Evolutionary conservation across 2,888 invertebrate genomes (phyloP).

Genomic region (Aporophyla nigra): DNA sequence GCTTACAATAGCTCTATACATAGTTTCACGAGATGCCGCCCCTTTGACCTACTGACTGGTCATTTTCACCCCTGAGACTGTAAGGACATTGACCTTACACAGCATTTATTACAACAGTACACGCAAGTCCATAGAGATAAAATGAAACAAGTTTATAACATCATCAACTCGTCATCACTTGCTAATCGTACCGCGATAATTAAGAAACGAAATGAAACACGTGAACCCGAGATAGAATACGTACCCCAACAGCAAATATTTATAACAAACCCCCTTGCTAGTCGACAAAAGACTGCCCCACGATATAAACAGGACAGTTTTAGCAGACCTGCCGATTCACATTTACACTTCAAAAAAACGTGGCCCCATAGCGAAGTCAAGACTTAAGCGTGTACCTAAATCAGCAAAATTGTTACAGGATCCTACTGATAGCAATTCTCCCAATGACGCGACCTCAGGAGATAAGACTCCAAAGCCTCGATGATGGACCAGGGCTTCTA

Average conservation of each 20-base stretch:
- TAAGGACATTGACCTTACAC: too few relatives aligned
- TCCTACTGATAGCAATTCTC: constrained; percentile 1
- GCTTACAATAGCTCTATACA: too few relatives aligned
- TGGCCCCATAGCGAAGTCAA: constrained; percentile 1
- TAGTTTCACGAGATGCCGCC: too few relatives aligned
- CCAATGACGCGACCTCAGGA: neutral
- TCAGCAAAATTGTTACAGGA: constrained; percentile 1
- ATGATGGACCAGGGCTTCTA: neutral
- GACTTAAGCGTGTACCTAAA: neutral
- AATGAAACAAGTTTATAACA: too few relatives aligned
- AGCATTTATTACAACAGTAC: constrained; percentile 16
- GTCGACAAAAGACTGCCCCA: neutral
- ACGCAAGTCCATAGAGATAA: too few relatives aligned
- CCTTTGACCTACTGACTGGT: too few relatives aligned
- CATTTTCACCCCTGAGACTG: too few relatives aligned
- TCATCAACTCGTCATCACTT: neutral
- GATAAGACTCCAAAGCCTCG: neutral
- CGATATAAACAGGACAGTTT: neutral
- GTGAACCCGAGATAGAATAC: neutral
- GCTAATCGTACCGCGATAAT: neutral
- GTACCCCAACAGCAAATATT: neutral
- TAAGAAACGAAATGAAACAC: neutral
- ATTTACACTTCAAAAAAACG: constrained; percentile 1
- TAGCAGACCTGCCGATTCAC: neutral
- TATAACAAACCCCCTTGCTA: neutral